phyloP scores from a whole-genome alignment of 2,888 invertebrate genomes.

The Mycalesis mineus region DNA sequence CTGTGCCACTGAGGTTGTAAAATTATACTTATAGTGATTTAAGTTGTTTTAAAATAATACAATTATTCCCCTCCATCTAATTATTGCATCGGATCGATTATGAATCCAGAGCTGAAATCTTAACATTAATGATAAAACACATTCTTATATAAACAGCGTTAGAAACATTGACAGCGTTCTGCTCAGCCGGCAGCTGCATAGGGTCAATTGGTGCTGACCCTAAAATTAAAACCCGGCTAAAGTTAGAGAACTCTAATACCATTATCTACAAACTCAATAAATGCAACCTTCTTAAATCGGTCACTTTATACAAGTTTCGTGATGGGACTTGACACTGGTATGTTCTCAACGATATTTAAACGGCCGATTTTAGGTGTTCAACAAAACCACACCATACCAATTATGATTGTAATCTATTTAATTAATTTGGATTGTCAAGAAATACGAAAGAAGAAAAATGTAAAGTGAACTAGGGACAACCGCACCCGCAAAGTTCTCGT shows the following conservation, averaged over 20 bases:
- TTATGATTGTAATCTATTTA: too few relatives aligned
- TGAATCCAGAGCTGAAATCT: too few relatives aligned
- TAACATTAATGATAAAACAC: slow-evolving; percentile 1
- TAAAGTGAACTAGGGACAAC: too few relatives aligned
- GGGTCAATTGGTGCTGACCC: slow-evolving; percentile 72
- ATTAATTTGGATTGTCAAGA: too few relatives aligned
- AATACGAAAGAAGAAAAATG: too few relatives aligned
- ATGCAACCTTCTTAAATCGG: slow-evolving; percentile 38
- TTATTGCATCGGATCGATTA: too few relatives aligned
- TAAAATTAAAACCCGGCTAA: slow-evolving; percentile 53
- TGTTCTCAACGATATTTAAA: background rate
- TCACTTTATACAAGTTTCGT: slow-evolving; percentile 35
- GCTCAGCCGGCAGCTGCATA: slow-evolving; percentile 60
- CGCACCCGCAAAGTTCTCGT: too few relatives aligned
- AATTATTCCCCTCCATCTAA: too few relatives aligned
- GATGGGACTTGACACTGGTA: slow-evolving; percentile 1
- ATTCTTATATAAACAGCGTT: slow-evolving; percentile 39
- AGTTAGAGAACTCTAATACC: slow-evolving; percentile 38
- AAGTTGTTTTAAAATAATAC: too few relatives aligned
- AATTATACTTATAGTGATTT: too few relatives aligned
- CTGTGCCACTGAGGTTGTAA: too few relatives aligned
- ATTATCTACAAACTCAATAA: slow-evolving; percentile 13
- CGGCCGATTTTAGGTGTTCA: background rate
- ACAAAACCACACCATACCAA: too few relatives aligned
- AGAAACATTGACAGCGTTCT: slow-evolving; percentile 52